These are phyloP conservation scores for Myrmophylax atrothorax DNA, from an alignment of 2,113 vertebrate species.

Conservation along the genomic window DNA sequence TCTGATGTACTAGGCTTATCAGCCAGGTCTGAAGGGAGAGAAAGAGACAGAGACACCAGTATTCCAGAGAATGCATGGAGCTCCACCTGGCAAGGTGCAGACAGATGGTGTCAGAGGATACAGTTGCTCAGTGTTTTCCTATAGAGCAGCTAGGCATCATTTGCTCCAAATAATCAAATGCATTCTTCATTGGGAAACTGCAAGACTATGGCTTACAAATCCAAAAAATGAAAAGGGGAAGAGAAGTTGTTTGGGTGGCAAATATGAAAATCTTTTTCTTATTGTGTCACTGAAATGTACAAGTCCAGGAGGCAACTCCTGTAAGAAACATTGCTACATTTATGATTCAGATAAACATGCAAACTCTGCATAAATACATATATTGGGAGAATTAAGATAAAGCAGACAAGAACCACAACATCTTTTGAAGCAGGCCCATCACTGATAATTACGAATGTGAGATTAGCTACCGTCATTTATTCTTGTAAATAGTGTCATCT, in stretches of 20 bases:
- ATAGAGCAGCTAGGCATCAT: background rate
- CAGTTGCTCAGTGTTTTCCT: background rate
- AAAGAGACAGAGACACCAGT: background rate
- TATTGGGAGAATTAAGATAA: conserved; percentile 30
- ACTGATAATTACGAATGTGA: conserved; percentile 69
- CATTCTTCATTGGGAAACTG: background rate
- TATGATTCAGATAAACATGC: background rate
- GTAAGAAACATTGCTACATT: conserved; percentile 2
- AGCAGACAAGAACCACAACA: conserved; percentile 27
- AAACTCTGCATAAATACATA: conserved; percentile 34
- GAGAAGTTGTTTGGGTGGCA: background rate
- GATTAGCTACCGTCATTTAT: conserved; percentile 70
- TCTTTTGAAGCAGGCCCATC: conserved; percentile 57
- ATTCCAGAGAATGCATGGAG: background rate
- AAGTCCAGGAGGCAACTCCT: background rate
- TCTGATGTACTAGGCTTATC: background rate
- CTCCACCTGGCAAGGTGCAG: conserved; percentile 11
- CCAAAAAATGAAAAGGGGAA: background rate
- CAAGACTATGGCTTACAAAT: background rate
- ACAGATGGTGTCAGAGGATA: background rate
- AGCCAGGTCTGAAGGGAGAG: background rate
- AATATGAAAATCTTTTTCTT: background rate
- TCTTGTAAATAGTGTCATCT: conserved; percentile 75
- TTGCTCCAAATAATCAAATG: background rate
- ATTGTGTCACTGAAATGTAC: background rate